Evolutionary conservation across 2,888 invertebrate genomes (phyloP).

Genomic region (Drosophila neotestacea): DNA sequence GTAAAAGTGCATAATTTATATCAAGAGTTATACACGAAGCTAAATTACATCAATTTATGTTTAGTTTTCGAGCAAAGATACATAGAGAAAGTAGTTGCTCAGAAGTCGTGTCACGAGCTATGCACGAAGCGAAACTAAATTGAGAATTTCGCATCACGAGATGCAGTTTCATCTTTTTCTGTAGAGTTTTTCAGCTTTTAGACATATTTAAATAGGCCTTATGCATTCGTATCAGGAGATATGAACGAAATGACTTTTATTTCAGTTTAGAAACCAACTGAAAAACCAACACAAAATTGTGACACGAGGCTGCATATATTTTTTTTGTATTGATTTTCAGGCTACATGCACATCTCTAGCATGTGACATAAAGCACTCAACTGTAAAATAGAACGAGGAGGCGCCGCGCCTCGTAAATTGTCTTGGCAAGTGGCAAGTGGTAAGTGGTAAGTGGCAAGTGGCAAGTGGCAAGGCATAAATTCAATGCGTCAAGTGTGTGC

Average conservation of each 20-base stretch:
- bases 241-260: too few relatives aligned
- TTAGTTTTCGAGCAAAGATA: neutral
- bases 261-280: too few relatives aligned
- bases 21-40: neutral
- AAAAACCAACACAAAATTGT: neutral
- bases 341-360: conserved; percentile 27
- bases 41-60: neutral
- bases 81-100: neutral
- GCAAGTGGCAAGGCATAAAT: conserved; percentile 49
- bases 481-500: conserved; percentile 60
- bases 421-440: conserved; percentile 45
- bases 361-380: conserved; percentile 44
- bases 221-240: too few relatives aligned
- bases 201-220: too few relatives aligned
- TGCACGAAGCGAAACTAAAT: neutral
- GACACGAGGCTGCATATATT: neutral
- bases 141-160: too few relatives aligned
- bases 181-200: too few relatives aligned
- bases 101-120: neutral
- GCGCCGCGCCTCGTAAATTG: conserved; percentile 49
- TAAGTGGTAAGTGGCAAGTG: conserved; percentile 25
- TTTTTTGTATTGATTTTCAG: neutral
- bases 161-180: too few relatives aligned
- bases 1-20: neutral
- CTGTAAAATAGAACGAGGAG: conserved; percentile 41